Evolutionary conservation across 2,888 invertebrate species (phyloP).

Genomic region (Fabriciana adippe): DNA sequence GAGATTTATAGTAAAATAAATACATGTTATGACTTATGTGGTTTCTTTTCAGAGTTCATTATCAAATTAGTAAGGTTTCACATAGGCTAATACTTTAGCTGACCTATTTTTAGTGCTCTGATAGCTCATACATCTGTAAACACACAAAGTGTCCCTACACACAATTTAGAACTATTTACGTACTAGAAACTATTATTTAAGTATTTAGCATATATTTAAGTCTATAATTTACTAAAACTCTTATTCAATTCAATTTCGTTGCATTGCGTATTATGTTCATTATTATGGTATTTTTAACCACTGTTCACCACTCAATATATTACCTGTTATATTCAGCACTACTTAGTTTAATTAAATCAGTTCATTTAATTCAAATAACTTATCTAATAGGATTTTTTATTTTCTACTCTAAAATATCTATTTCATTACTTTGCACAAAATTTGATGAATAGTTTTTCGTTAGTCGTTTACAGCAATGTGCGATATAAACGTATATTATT

Average conservation of each 20-base stretch:
- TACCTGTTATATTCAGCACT: constrained; percentile 25
- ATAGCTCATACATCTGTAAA: constrained; percentile 3
- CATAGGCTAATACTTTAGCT: constrained; percentile 6
- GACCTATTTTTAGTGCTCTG: constrained; percentile 13
- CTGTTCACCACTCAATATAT: constrained; percentile 7
- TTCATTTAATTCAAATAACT: constrained; percentile 33
- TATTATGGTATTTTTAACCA: background rate
- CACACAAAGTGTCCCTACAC: background rate
- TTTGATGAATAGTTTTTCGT: constrained; percentile 17
- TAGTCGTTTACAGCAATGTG: background rate
- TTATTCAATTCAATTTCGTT: constrained; percentile 6
- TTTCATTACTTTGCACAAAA: constrained; percentile 31
- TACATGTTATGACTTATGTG: background rate
- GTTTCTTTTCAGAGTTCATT: background rate
- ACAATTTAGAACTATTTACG: background rate
- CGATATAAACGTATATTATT: constrained; percentile 18
- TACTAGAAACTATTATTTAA: background rate
- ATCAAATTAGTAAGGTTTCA: background rate
- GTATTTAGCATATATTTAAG: background rate
- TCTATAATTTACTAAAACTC: constrained; percentile 7
- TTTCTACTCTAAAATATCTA: constrained; percentile 23
- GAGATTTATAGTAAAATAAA: background rate
- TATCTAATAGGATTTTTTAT: constrained; percentile 23
- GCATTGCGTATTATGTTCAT: constrained; percentile 13
- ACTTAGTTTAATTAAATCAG: constrained; percentile 22